Evolutionary conservation across 2,888 invertebrate genomes (phyloP).

Genomic region (Gryllus longicercus): DNA sequence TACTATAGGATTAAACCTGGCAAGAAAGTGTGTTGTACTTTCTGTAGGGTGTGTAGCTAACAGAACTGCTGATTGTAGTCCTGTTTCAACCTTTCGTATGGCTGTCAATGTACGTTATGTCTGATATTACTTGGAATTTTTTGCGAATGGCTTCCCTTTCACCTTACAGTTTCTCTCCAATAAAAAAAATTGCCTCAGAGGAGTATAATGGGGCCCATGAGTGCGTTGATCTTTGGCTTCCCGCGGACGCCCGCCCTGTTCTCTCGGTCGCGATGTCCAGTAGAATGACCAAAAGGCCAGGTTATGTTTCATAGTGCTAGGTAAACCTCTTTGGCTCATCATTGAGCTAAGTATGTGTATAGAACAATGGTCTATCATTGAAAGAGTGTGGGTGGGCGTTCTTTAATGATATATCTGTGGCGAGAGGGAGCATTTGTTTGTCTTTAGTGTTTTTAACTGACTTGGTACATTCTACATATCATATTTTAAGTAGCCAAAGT

Average conservation of each 20-base stretch:
- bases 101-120: neutral
- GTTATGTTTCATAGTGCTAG: too few relatives aligned
- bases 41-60: neutral
- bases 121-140: neutral
- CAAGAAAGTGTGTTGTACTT: neutral
- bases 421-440: neutral
- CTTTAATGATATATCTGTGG: constrained; percentile 10
- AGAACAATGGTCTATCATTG: too few relatives aligned
- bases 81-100: constrained; percentile 11
- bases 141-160: neutral
- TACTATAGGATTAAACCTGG: neutral
- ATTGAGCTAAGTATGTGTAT: too few relatives aligned
- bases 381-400: neutral
- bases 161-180: neutral
- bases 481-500: neutral
- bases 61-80: neutral
- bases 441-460: neutral
- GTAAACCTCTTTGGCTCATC: too few relatives aligned
- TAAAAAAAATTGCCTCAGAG: too few relatives aligned
- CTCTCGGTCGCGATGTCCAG: neutral
- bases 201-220: too few relatives aligned
- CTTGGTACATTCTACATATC: neutral
- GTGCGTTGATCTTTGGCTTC: neutral
- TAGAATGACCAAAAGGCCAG: too few relatives aligned
- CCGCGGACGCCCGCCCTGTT: neutral